A percentile compares a stretch with the other conserved stretches of the same genome.
These are phyloP conservation scores for Cynopterus sphinx DNA, from an alignment of 2,797 vertebrate genomes.

Conservation along the genomic window DNA sequence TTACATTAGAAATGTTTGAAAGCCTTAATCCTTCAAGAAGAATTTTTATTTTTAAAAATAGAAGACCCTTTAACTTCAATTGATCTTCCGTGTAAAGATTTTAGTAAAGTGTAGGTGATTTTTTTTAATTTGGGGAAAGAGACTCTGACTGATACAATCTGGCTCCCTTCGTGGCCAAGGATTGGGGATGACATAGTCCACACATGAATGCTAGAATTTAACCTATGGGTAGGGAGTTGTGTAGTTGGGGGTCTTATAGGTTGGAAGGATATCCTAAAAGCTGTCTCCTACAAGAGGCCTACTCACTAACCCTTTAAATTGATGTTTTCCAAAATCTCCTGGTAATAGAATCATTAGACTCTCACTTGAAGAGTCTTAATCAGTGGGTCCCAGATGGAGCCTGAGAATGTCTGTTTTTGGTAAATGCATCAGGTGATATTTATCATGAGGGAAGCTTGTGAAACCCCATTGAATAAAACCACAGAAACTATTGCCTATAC, in stretches of 20 bases:
- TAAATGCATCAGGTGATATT: not conserved
- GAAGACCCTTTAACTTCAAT: not conserved
- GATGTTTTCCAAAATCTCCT: not conserved
- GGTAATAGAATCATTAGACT: not conserved
- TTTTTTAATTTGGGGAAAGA: not conserved
- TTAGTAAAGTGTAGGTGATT: not conserved
- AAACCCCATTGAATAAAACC: not conserved
- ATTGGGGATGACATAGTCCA: not conserved
- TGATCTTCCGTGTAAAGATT: not conserved
- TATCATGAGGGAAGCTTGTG: not conserved
- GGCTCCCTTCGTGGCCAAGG: not conserved
- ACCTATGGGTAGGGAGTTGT: not conserved
- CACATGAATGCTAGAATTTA: not conserved
- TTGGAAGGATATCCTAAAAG: not conserved
- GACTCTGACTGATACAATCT: not conserved
- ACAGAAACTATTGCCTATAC: not conserved
- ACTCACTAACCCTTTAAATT: not conserved
- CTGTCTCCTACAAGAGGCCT: not conserved
- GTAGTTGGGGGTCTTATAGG: not conserved
- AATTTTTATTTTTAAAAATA: constrained; percentile 8
- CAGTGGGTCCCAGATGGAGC: not conserved
- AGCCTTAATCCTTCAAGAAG: not conserved
- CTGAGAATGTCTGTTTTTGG: not conserved
- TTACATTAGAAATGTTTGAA: not conserved
- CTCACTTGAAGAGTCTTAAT: not conserved